These are phyloP conservation scores for Gryllus longicercus DNA, from an alignment of 2,888 invertebrate genomes.

Conservation along the genomic window DNA sequence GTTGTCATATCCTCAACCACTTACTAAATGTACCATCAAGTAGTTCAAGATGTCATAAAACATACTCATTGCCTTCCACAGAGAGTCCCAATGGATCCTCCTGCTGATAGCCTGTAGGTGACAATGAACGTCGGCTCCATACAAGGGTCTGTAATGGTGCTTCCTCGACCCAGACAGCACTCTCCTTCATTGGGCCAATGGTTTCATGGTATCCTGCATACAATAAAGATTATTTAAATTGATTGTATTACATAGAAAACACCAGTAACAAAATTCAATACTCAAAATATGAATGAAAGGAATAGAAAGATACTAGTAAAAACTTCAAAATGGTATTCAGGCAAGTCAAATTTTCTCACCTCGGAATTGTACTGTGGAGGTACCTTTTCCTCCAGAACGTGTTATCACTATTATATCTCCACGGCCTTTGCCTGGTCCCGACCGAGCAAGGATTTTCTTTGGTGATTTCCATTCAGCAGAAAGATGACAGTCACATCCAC, in stretches of 20 bases:
- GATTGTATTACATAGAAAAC: neutral
- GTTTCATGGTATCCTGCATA: conserved; percentile 72
- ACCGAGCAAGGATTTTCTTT: conserved; percentile 94
- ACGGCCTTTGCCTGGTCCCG: conserved; percentile 85
- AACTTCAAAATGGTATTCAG: neutral
- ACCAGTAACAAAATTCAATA: neutral
- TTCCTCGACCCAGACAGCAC: conserved; percentile 98
- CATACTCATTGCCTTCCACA: conserved; percentile 81
- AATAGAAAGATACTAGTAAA: neutral
- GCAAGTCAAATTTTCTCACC: conserved; percentile 49
- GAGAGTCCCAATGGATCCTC: conserved; percentile 92
- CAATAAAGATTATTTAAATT: neutral
- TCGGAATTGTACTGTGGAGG: conserved; percentile 84
- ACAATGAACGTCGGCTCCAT: conserved; percentile 80
- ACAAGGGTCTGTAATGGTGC: conserved; percentile 75
- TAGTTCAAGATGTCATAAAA: conserved; percentile 7
- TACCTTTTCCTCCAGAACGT: conserved; percentile 78
- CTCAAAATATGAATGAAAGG: neutral
- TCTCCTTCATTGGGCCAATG: conserved; percentile 92
- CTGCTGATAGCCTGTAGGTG: conserved; percentile 80
- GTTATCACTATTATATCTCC: conserved; percentile 92
- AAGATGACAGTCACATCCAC: conserved; percentile 90
- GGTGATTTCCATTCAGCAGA: conserved; percentile 97
- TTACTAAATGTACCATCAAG: neutral
- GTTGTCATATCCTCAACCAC: no score